phyloP scores from a whole-genome alignment of 2,113 vertebrate genomes.

The Syngnathoides biaculeatus region DNA sequence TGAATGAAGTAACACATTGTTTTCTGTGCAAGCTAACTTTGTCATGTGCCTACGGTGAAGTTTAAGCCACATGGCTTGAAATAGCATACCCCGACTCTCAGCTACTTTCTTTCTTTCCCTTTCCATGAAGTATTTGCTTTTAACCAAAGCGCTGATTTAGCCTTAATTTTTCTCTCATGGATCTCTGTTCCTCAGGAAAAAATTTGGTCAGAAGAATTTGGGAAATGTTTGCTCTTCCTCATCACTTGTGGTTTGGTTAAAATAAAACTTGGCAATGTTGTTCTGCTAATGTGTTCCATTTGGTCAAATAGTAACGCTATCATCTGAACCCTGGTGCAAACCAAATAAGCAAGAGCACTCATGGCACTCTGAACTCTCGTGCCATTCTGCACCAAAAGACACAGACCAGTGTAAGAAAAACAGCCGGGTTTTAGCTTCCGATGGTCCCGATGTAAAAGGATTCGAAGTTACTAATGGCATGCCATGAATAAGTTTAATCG shows the following conservation, averaged over 20 bases:
- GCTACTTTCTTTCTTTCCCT: conserved; percentile 16
- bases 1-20: conserved; percentile 31
- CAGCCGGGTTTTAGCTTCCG: too few species aligned
- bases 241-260: too few species aligned
- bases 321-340: background rate
- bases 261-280: too few species aligned
- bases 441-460: too few species aligned
- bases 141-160: background rate
- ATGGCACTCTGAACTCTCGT: background rate
- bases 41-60: conserved; percentile 32
- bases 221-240: too few species aligned
- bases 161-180: background rate
- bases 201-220: background rate
- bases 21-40: conserved; percentile 8
- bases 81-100: background rate
- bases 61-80: background rate
- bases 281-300: background rate
- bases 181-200: background rate
- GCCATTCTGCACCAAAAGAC: background rate
- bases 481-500: too few species aligned
- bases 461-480: too few species aligned
- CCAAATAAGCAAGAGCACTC: background rate
- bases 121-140: background rate
- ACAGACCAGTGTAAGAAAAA: background rate
- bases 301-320: background rate